Evolutionary conservation across 2,113 vertebrate genomes (phyloP).

Genomic region (Hemiprocne comata): DNA sequence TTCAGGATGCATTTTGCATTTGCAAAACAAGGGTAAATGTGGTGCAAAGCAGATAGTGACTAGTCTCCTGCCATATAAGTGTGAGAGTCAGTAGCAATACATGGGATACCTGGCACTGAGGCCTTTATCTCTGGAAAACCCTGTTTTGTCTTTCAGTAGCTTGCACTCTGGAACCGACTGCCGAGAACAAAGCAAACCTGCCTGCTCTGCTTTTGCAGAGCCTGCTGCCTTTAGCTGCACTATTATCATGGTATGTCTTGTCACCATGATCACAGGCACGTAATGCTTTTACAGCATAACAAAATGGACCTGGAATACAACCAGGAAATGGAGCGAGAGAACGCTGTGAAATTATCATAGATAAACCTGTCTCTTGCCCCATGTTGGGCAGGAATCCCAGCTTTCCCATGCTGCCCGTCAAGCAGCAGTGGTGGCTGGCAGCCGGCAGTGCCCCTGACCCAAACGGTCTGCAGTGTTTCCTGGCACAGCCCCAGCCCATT

Average conservation of each 20-base stretch:
- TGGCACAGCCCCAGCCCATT: background rate
- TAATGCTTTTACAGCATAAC: background rate
- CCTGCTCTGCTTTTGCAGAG: background rate
- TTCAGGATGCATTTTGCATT: background rate
- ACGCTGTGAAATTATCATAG: background rate
- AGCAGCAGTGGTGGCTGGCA: background rate
- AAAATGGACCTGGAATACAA: conserved; percentile 36
- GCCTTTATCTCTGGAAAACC: background rate
- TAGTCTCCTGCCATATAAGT: background rate
- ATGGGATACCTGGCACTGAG: background rate
- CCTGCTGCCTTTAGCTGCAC: background rate
- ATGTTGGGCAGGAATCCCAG: background rate
- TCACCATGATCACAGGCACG: conserved; percentile 30
- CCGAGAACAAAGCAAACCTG: background rate
- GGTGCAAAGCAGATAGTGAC: background rate
- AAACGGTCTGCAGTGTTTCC: background rate
- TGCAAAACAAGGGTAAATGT: background rate
- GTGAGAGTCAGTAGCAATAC: background rate
- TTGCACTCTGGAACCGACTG: background rate
- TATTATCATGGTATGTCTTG: background rate
- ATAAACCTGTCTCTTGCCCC: background rate
- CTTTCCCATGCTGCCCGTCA: accelerated
- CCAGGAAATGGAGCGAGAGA: background rate
- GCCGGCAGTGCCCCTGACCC: background rate
- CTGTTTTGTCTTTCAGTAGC: background rate